Conservation (phyloP, 2,888 invertebrate species). For the Drosophila infuscata region DNA sequence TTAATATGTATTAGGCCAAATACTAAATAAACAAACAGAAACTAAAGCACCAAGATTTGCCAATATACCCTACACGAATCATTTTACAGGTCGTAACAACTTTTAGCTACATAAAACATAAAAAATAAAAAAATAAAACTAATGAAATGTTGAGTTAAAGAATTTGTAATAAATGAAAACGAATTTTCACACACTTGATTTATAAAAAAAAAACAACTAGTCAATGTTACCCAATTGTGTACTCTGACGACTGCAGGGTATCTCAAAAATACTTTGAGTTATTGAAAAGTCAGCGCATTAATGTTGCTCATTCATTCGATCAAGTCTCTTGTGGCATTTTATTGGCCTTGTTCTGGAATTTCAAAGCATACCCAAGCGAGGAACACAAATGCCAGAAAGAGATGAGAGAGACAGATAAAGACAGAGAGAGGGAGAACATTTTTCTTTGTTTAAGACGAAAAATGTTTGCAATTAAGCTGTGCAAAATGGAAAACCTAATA, state of each 20-base stretch:
- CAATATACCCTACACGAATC: not conserved
- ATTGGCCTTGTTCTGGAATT: not conserved
- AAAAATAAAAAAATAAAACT: no score
- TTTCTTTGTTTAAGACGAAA: not conserved
- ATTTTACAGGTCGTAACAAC: not conserved
- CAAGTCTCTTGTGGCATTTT: not conserved
- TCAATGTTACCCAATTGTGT: not conserved
- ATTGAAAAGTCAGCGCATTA: slow-evolving; percentile 36
- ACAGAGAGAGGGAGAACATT: not conserved
- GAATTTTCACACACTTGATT: not conserved
- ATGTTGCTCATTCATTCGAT: slow-evolving; percentile 21
- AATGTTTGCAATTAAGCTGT: slow-evolving; percentile 7
- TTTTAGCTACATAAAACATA: not conserved
- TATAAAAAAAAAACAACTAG: not conserved
- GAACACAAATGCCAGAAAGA: not conserved
- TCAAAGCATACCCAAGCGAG: not conserved
- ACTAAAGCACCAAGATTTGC: not conserved
- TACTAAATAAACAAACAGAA: not conserved
- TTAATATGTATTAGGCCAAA: not conserved
- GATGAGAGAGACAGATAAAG: not conserved
- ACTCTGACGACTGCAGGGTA: not conserved
- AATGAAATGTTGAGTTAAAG: no score
- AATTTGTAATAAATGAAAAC: not conserved
- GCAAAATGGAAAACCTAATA: slow-evolving; percentile 10
- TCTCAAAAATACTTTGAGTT: slow-evolving; percentile 22